These are phyloP conservation scores for Balaeniceps rex DNA, from an alignment of 2,113 vertebrate genomes.

Conservation along the genomic window DNA sequence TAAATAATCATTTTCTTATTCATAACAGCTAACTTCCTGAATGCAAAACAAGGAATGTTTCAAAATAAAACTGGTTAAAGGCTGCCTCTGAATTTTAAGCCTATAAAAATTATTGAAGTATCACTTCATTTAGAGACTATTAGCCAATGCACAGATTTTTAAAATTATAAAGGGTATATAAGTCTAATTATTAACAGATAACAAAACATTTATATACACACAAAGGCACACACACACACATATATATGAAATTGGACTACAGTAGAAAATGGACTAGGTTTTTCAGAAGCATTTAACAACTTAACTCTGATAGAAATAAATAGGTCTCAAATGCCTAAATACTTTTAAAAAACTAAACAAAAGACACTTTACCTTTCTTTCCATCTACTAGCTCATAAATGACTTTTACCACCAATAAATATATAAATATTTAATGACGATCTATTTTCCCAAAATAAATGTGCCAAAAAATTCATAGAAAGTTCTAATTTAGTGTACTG, in stretches of 20 bases:
- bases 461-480: background rate
- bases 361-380: background rate
- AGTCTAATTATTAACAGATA: background rate
- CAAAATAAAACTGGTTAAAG: background rate
- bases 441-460: background rate
- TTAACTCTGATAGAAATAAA: background rate
- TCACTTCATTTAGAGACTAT: background rate
- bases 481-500: background rate
- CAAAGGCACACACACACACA: background rate
- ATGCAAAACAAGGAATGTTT: background rate
- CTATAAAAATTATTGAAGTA: background rate
- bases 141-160: background rate
- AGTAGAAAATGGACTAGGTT: background rate
- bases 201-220: background rate
- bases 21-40: background rate
- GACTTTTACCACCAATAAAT: background rate
- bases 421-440: background rate
- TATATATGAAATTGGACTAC: background rate
- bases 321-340: background rate
- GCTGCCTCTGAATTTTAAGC: background rate
- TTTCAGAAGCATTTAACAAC: background rate
- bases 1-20: background rate
- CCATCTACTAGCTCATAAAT: background rate
- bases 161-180: background rate
- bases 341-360: background rate